Evolutionary conservation across 2,888 invertebrate species (phyloP).

Genomic region (Drosophila kambysellisi): DNA sequence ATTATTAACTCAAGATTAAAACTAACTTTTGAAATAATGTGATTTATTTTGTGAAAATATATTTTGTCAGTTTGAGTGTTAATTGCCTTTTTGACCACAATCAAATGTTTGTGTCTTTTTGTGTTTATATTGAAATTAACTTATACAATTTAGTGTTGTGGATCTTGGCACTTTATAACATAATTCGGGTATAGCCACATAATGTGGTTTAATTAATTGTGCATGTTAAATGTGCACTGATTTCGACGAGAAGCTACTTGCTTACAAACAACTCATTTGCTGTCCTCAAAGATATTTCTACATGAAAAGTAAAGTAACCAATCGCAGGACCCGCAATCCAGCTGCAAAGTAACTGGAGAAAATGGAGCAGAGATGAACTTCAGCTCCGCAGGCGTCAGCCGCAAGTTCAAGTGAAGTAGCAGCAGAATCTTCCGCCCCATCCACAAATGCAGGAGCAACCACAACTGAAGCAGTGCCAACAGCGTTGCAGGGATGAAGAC

Average conservation of each 20-base stretch:
- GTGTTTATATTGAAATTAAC: neutral
- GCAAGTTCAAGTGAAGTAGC: no score
- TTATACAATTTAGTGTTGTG: neutral
- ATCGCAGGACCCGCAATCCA: no score
- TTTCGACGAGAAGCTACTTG: neutral
- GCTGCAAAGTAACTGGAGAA: no score
- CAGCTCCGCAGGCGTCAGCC: no score
- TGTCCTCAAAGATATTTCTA: neutral
- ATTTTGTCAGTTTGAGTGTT: neutral
- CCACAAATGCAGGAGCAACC: no score
- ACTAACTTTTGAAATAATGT: neutral
- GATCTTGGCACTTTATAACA: neutral
- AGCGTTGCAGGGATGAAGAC: no score
- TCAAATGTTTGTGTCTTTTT: neutral
- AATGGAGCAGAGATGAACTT: no score
- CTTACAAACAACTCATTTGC: neutral
- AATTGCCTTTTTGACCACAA: neutral
- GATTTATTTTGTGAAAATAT: neutral
- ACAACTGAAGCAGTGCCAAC: no score
- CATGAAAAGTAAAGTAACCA: neutral
- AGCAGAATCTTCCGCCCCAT: no score
- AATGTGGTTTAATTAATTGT: neutral
- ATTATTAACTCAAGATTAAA: neutral
- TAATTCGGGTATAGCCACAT: neutral
- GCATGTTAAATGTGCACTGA: neutral